Evolutionary conservation across 2,797 vertebrate genomes (phyloP), one percentile per base, ranked within the genome.

Genomic region (Toxotes lorentzi): DNA sequence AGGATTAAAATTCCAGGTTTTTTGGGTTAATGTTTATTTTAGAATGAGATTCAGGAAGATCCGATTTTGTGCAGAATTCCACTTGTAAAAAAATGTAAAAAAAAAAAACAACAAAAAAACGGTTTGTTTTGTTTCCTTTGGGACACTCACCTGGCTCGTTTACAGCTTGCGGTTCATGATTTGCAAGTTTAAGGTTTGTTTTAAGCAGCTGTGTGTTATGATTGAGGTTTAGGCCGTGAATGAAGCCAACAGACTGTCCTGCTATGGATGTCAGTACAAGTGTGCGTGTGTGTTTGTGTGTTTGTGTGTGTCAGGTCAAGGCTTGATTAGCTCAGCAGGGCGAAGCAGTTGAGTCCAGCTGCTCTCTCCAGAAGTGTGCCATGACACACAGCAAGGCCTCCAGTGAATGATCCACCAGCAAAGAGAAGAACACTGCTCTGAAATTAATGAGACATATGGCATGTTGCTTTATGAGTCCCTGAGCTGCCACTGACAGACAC

Each of bases 331-430:
- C 27, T 27, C 87, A 87, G 81, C 76, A 70, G 80, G 85, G 65
- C 43, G 12, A 73, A 80, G 61, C 74, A 73, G 79, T 67, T 21
- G 6, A 67, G 70, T 88, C 85, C 88, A 90, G 86, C 90, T 92
- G 87, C 83, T 86, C 85, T 81, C 74, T 89, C 32, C 76, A 85
- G 79, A 90, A 84, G 75, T 81, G 60, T 88, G 86, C 81, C 81
- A 61, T 85, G 72, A 89, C 71, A 73, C 78, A 64, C 81, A 86
- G 78, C 82, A 50, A 78, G 78, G 70, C 76, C 68, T 70, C 53
- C 70, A 70, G 68, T 89, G 63, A 83, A 70, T 72, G 60, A 85
- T 88, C 76, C 69, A 85, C 73, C 56, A 70, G 77, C 66, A 43
- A 83, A 85, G 76, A 73, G 43, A 41, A 73, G 73, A 76, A 50